Conservation (phyloP, 2,888 invertebrate species). For the Alentia gelatinosa region DNA sequence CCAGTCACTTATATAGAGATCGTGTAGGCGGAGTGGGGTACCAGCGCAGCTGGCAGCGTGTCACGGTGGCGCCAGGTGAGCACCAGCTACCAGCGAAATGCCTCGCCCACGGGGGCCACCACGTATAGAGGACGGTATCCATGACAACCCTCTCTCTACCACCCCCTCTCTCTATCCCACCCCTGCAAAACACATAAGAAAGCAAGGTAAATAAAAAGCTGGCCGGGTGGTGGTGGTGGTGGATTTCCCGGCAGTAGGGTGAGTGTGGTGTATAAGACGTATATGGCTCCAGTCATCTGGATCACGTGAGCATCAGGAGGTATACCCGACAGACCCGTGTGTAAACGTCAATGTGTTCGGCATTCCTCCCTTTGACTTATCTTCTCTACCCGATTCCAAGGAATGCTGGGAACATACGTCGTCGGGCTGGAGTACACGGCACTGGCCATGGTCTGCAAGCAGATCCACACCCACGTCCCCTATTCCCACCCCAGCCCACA, state of each 20-base stretch:
- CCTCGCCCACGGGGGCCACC: neutral
- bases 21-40: neutral
- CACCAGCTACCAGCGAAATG: neutral
- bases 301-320: neutral
- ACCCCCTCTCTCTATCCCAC: neutral
- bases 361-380: neutral
- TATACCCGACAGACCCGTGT: neutral
- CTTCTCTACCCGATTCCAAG: no score
- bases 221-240: no score
- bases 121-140: neutral
- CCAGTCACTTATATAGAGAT: neutral
- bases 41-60: neutral
- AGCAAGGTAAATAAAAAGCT: neutral
- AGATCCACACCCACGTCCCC: no score
- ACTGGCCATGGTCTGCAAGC: no score
- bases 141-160: slow-evolving; percentile 4
- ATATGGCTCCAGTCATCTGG: neutral
- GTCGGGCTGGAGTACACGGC: no score
- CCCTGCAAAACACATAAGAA: neutral
- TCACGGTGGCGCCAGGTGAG: neutral
- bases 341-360: neutral
- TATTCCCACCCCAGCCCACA: no score
- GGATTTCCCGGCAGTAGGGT: neutral
- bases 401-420: no score
- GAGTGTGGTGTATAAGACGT: neutral